Percentiles rank a stretch among this genome's conserved stretches.
Evolutionary conservation across 2,797 vertebrate species (phyloP).

Genomic region (Chaunax sp.): DNA sequence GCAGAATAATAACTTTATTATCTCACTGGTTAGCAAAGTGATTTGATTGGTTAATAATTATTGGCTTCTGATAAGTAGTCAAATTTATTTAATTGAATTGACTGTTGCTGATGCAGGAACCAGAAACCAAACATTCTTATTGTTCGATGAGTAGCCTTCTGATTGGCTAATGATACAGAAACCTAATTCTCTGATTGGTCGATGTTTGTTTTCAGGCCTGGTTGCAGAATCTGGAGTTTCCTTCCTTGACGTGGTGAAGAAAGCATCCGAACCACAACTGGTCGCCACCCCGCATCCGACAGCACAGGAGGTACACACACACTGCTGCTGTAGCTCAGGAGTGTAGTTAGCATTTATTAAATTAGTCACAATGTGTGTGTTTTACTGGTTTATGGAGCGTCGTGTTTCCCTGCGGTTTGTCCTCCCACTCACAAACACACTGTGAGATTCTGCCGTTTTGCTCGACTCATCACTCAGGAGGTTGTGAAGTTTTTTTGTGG

Average conservation of each 20-base stretch:
- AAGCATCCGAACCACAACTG: slow-evolving; percentile 81
- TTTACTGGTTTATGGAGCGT: slow-evolving; percentile 1
- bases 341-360: slow-evolving; percentile 20
- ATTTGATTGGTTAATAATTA: too few species aligned
- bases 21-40: too few species aligned
- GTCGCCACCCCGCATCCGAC: slow-evolving; percentile 78
- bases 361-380: slow-evolving; percentile 14
- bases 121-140: too few species aligned
- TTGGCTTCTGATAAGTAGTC: too few species aligned
- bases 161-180: neutral
- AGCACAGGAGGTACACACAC: slow-evolving; percentile 81
- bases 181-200: slow-evolving; percentile 18
- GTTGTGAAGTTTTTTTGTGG: slow-evolving; percentile 2
- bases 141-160: neutral
- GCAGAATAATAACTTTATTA: too few species aligned
- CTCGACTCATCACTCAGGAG: slow-evolving; percentile 23
- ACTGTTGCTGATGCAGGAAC: neutral
- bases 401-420: slow-evolving; percentile 6
- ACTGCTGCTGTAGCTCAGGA: neutral
- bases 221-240: slow-evolving; percentile 73
- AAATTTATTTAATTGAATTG: too few species aligned
- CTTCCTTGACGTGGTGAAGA: slow-evolving; percentile 85
- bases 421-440: slow-evolving; percentile 18
- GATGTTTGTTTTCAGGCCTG: slow-evolving; percentile 76
- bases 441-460: neutral